Percentiles rank a stretch among this genome's conserved stretches.
Conservation (phyloP, 2,888 invertebrate species). For the Drepanosiphum platanoidis region DNA sequence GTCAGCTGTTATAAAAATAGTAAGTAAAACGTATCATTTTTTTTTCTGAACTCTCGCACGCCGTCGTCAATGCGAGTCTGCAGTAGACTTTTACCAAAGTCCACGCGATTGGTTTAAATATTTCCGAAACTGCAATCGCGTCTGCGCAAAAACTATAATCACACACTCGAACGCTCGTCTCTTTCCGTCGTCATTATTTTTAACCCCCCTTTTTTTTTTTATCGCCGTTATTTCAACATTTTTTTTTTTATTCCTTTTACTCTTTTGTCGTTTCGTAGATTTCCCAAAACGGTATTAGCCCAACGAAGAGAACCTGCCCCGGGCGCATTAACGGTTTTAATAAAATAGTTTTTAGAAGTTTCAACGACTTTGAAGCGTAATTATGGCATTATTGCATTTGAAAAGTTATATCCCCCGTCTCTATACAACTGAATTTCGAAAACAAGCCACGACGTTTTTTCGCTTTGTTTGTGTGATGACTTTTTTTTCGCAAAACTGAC, state of each 20-base stretch:
- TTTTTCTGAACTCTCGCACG: no score
- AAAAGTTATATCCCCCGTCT: conserved; percentile 34
- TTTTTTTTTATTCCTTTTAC: neutral
- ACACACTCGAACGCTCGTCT: no score
- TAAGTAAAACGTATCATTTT: no score
- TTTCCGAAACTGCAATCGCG: neutral
- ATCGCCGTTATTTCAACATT: neutral
- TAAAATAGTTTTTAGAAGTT: conserved; percentile 39
- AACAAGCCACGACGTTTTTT: conserved; percentile 9
- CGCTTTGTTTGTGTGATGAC: neutral
- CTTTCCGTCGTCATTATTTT: neutral
- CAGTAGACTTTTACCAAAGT: no score
- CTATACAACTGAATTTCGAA: neutral
- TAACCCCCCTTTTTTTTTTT: neutral
- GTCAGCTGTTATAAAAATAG: no score
- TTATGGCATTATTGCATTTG: conserved; percentile 17
- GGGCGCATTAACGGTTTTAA: conserved; percentile 17
- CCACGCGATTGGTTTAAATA: neutral
- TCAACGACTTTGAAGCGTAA: conserved; percentile 37
- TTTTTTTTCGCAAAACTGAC: conserved; percentile 11
- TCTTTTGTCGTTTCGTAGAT: neutral
- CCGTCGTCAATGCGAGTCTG: no score
- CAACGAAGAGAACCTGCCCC: conserved; percentile 3
- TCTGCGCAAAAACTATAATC: no score
- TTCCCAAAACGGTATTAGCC: conserved; percentile 35